Conservation (phyloP, 1,140 invertebrate species). For the Brachionus rubens region DNA sequence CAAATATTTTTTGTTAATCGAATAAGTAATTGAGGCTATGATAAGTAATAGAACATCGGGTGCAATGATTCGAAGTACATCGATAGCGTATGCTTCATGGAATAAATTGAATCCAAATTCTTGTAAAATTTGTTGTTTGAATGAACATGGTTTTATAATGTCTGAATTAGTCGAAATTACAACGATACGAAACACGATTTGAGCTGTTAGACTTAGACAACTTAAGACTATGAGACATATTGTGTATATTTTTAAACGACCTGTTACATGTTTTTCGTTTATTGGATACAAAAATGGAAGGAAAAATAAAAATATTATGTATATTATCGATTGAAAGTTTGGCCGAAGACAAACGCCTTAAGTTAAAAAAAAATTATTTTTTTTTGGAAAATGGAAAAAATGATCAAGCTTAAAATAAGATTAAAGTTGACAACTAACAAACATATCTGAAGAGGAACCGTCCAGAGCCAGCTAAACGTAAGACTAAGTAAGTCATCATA, state of each 20-base stretch:
- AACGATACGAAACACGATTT: slow-evolving; percentile 32
- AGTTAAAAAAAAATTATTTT: not conserved
- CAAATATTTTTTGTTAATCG: not conserved
- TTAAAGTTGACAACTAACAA: no score
- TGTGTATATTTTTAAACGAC: slow-evolving; percentile 4
- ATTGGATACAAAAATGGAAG: slow-evolving; percentile 44
- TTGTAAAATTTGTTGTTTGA: slow-evolving; percentile 25
- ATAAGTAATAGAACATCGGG: not conserved
- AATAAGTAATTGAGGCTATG: not conserved
- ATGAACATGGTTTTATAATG: not conserved
- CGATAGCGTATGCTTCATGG: not conserved
- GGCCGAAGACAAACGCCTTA: not conserved
- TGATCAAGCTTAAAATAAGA: no score
- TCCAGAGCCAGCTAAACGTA: no score
- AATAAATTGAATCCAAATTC: slow-evolving; percentile 6
- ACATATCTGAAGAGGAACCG: no score
- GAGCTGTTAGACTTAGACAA: not conserved
- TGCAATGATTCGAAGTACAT: not conserved
- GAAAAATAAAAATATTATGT: slow-evolving; percentile 35
- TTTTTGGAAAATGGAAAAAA: no score
- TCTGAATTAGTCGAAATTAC: not conserved
- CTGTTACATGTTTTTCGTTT: not conserved
- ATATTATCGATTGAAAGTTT: slow-evolving; percentile 20
- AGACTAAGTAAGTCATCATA: no score
- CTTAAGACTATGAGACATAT: not conserved